phyloP scores from a whole-genome alignment of 2,888 invertebrate genomes.

The Antheraea yamamai region DNA sequence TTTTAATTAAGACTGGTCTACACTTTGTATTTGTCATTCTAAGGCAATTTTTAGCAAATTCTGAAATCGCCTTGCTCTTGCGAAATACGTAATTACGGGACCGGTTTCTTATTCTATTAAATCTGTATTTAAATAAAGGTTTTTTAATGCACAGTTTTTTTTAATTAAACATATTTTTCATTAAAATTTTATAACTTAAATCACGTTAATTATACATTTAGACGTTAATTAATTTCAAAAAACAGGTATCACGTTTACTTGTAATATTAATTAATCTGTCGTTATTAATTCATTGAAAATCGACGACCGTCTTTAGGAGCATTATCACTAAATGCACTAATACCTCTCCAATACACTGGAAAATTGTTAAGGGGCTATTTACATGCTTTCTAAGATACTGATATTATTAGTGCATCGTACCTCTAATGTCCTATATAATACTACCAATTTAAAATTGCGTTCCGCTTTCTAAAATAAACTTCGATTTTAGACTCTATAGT shows the following conservation, averaged over 20 bases:
- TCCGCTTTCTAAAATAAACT: conserved; percentile 21
- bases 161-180: neutral
- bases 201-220: neutral
- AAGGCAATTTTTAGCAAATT: too few relatives aligned
- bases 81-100: too few relatives aligned
- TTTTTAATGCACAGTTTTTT: neutral
- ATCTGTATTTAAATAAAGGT: neutral
- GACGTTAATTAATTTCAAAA: neutral
- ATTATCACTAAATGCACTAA: conserved; percentile 81
- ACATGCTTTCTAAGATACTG: conserved; percentile 80
- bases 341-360: conserved; percentile 75
- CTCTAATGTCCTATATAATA: conserved; percentile 61
- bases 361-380: conserved; percentile 82
- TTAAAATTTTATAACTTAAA: neutral
- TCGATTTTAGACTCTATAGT: conserved; percentile 37
- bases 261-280: too few relatives aligned
- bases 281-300: neutral
- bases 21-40: too few relatives aligned
- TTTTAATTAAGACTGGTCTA: too few relatives aligned
- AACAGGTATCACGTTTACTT: neutral
- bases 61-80: too few relatives aligned
- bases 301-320: conserved; percentile 74
- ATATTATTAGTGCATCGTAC: conserved; percentile 80
- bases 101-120: neutral
- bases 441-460: conserved; percentile 34